phyloP scores from a whole-genome alignment of 2,888 invertebrate genomes.

The Troides oblongomaculatus region DNA sequence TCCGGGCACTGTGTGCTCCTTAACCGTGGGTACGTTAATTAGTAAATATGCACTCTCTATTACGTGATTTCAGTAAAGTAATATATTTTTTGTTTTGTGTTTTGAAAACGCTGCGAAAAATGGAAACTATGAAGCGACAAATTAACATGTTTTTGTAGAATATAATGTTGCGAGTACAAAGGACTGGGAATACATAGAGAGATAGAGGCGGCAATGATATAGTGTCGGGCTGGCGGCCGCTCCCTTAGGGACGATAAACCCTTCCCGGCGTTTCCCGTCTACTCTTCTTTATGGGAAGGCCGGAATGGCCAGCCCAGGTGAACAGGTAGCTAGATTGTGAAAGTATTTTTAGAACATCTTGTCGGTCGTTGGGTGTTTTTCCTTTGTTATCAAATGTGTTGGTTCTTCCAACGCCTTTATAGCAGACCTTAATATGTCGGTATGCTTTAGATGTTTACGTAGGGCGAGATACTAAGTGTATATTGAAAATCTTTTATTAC shows the following conservation, averaged over 20 bases:
- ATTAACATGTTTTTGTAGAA: constrained; percentile 60
- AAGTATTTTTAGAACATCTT: constrained; percentile 79
- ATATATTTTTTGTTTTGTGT: not conserved
- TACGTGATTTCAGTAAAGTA: not conserved
- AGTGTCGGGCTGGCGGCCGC: constrained; percentile 72
- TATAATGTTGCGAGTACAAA: constrained; percentile 62
- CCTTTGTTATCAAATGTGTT: constrained; percentile 76
- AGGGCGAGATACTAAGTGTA: constrained; percentile 26
- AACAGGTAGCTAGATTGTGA: constrained; percentile 77
- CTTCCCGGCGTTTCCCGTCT: constrained; percentile 75
- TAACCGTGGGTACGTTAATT: constrained; percentile 2
- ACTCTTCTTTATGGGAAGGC: constrained; percentile 79
- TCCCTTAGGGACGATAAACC: constrained; percentile 79
- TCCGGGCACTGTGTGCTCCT: not conserved
- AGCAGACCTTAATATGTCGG: constrained; percentile 53
- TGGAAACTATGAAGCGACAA: constrained; percentile 37
- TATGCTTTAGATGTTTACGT: constrained; percentile 43
- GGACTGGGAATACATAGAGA: constrained; percentile 59
- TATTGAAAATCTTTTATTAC: constrained; percentile 29
- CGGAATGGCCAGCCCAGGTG: constrained; percentile 77
- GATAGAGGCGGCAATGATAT: constrained; percentile 77
- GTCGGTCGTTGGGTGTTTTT: constrained; percentile 73
- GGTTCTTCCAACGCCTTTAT: constrained; percentile 54
- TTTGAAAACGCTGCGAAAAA: constrained; percentile 1
- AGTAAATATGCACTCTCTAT: constrained; percentile 7